phyloP scores from a whole-genome alignment of 2,797 vertebrate species.

The Xenops minutus region DNA sequence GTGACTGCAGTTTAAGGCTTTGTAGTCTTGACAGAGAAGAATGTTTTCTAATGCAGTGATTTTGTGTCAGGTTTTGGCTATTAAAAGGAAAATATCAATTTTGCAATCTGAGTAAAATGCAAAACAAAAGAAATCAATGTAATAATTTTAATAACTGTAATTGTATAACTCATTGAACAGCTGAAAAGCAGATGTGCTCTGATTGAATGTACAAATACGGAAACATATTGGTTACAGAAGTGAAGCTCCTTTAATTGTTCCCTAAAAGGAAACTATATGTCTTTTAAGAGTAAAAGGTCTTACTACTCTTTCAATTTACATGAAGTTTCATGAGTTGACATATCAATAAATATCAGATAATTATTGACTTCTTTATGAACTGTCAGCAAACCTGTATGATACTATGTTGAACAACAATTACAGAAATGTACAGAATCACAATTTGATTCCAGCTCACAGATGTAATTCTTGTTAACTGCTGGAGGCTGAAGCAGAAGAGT shows the following conservation, averaged over 20 bases:
- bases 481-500: not conserved
- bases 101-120: conserved; percentile 39
- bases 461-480: not conserved
- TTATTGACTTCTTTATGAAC: conserved; percentile 38
- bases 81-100: conserved; percentile 69
- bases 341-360: conserved; percentile 52
- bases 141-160: conserved; percentile 66
- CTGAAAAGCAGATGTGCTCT: conserved; percentile 55
- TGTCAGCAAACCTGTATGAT: not conserved
- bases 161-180: conserved; percentile 54
- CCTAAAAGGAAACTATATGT: not conserved
- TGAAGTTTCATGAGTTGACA: not conserved
- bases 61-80: conserved; percentile 60
- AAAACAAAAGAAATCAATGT: conserved; percentile 68
- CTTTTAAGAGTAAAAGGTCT: conserved; percentile 18
- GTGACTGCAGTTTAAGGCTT: not conserved
- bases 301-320: not conserved
- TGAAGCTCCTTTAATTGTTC: conserved; percentile 61
- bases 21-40: not conserved
- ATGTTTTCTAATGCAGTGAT: conserved; percentile 58
- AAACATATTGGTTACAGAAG: conserved; percentile 61
- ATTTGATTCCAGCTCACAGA: not conserved
- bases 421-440: not conserved
- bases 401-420: not conserved
- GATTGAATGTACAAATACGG: conserved; percentile 71